Conservation (phyloP, 2,113 vertebrate genomes). For the Gambusia holbrooki region DNA sequence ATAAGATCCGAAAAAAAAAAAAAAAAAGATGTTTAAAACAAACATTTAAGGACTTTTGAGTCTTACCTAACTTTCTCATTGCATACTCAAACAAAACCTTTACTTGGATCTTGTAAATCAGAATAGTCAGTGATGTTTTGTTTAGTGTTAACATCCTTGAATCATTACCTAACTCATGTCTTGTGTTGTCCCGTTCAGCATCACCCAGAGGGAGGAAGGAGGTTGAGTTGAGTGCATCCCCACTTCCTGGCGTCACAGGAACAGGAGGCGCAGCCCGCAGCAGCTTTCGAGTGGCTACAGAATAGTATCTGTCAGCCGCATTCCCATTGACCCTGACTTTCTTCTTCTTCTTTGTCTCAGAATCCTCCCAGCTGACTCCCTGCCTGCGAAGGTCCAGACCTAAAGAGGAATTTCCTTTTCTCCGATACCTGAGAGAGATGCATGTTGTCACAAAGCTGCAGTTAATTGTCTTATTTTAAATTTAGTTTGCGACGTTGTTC, state of each 20-base stretch:
- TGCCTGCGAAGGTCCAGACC: conserved; percentile 87
- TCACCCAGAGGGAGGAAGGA: conserved; percentile 71
- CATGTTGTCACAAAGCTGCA: not conserved
- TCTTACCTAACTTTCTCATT: not conserved
- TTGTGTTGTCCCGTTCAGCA: conserved; percentile 24
- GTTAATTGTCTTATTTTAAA: not conserved
- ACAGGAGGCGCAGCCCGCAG: conserved; percentile 71
- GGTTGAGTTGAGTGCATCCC: conserved; percentile 18
- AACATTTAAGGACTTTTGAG: not conserved
- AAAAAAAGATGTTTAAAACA: not conserved
- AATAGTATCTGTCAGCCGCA: conserved; percentile 85
- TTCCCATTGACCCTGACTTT: conserved; percentile 36
- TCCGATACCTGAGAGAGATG: conserved; percentile 84
- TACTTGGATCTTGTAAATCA: not conserved
- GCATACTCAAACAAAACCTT: not conserved
- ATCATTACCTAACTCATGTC: conserved; percentile 39
- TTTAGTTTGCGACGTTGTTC: not conserved
- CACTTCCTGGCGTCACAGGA: conserved; percentile 15
- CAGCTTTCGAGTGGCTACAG: conserved; percentile 73
- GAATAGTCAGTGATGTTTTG: not conserved
- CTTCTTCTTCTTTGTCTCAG: conserved; percentile 70
- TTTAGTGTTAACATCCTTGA: not conserved
- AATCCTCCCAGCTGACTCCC: conserved; percentile 83
- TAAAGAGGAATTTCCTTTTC: conserved; percentile 87
- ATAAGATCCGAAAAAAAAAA: conserved; percentile 7